phyloP scores from a whole-genome alignment of 2,888 invertebrate species.

The Serrognathus titanus region DNA sequence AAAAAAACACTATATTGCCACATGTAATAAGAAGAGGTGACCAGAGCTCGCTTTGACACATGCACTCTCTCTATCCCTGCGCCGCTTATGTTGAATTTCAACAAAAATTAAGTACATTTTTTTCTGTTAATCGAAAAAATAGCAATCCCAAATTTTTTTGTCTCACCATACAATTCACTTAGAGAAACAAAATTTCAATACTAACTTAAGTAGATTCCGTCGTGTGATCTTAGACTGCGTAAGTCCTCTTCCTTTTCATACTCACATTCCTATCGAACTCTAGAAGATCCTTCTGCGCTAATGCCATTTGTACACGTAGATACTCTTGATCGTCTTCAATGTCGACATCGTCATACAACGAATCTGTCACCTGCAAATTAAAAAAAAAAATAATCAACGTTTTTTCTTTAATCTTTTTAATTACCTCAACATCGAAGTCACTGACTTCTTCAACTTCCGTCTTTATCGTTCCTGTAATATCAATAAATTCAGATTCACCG shows the following conservation, averaged over 20 bases:
- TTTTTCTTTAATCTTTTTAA: constrained; percentile 4
- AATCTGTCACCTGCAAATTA: constrained; percentile 60
- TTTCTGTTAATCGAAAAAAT: too few relatives aligned
- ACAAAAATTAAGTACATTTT: too few relatives aligned
- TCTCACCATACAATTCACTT: neutral
- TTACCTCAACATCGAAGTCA: constrained; percentile 59
- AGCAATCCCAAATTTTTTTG: neutral
- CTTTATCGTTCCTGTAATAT: constrained; percentile 55
- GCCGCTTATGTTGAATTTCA: too few relatives aligned
- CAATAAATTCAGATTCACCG: constrained; percentile 50
- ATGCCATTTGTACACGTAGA: constrained; percentile 45
- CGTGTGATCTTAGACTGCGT: constrained; percentile 23
- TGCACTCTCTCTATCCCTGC: too few relatives aligned
- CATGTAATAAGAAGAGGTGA: too few relatives aligned
- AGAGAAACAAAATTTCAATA: neutral
- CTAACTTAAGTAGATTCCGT: constrained; percentile 6
- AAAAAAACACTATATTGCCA: too few relatives aligned
- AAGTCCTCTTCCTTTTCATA: constrained; percentile 21
- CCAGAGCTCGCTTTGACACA: too few relatives aligned
- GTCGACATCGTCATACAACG: constrained; percentile 73
- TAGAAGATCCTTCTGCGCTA: constrained; percentile 47
- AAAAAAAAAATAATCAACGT: constrained; percentile 6
- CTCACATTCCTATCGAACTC: constrained; percentile 43
- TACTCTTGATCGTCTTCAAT: constrained; percentile 59
- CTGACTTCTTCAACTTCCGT: constrained; percentile 43